A percentile compares a stretch with the other conserved stretches of the same genome.
phyloP scores from a whole-genome alignment of 2,797 vertebrate species.

The Remorina albescens region DNA sequence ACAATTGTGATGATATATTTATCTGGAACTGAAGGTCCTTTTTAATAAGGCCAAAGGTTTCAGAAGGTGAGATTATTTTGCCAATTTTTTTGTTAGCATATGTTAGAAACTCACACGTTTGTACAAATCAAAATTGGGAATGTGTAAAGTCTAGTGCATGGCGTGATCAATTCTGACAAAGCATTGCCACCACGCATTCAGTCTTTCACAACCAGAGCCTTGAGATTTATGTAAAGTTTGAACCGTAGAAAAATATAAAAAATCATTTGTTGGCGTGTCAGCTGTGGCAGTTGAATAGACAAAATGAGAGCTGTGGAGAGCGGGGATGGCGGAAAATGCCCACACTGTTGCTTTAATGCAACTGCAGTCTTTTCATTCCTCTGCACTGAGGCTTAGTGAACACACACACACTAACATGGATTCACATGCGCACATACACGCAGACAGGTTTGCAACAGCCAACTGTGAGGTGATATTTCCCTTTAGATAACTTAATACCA shows the following conservation, averaged over 20 bases:
- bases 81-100: neutral
- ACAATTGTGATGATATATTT: neutral
- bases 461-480: slow-evolving; percentile 46
- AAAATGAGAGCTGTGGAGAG: slow-evolving; percentile 29
- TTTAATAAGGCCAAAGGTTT: neutral
- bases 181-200: slow-evolving; percentile 23
- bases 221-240: slow-evolving; percentile 54
- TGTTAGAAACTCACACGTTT: neutral
- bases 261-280: slow-evolving; percentile 48
- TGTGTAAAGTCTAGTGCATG: neutral
- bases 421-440: neutral
- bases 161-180: slow-evolving; percentile 36
- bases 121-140: neutral
- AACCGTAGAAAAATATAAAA: slow-evolving; percentile 36
- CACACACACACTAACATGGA: slow-evolving; percentile 15
- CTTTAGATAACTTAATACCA: slow-evolving; percentile 68
- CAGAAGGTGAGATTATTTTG: neutral
- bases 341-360: slow-evolving; percentile 45
- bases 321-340: slow-evolving; percentile 30
- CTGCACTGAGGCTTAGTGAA: slow-evolving; percentile 43
- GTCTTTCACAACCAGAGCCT: slow-evolving; percentile 49
- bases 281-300: slow-evolving; percentile 50
- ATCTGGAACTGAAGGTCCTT: neutral
- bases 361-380: slow-evolving; percentile 25
- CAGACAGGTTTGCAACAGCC: slow-evolving; percentile 20